Conservation (phyloP, 2,113 vertebrate genomes). For the Potamarius usumacintae region DNA sequence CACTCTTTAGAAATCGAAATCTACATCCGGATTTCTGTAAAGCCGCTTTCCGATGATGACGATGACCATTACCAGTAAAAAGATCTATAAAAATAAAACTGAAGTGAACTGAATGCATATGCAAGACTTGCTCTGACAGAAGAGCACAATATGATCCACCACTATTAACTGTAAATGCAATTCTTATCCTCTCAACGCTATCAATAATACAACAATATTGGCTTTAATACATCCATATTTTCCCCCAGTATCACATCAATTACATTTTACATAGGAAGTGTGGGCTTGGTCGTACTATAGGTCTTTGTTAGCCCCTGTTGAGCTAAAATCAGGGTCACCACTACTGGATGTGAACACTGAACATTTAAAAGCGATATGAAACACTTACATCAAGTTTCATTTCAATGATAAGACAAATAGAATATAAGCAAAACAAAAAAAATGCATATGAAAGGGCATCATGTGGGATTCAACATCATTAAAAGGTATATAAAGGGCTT, state of each 20-base stretch:
- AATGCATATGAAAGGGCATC: not conserved
- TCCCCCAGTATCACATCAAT: slow-evolving; percentile 4
- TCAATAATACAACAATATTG: not conserved
- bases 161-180: not conserved
- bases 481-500: not conserved
- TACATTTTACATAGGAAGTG: slow-evolving; percentile 13
- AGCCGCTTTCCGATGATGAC: not conserved
- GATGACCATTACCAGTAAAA: not conserved
- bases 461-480: not conserved
- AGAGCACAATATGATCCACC: not conserved
- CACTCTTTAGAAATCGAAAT: not conserved
- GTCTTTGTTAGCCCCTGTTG: not conserved
- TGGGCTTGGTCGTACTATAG: not conserved
- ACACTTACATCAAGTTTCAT: not conserved
- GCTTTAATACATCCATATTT: slow-evolving; percentile 20
- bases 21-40: not conserved
- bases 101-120: not conserved
- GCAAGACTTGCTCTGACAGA: not conserved
- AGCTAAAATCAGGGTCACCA: not conserved
- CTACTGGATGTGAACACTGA: too few species aligned
- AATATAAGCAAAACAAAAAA: not conserved
- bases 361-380: not conserved
- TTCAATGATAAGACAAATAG: not conserved
- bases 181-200: not conserved
- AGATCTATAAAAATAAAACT: not conserved